These are phyloP conservation scores for Mustela lutreola DNA, from an alignment of 2,113 vertebrate species.

Conservation along the genomic window DNA sequence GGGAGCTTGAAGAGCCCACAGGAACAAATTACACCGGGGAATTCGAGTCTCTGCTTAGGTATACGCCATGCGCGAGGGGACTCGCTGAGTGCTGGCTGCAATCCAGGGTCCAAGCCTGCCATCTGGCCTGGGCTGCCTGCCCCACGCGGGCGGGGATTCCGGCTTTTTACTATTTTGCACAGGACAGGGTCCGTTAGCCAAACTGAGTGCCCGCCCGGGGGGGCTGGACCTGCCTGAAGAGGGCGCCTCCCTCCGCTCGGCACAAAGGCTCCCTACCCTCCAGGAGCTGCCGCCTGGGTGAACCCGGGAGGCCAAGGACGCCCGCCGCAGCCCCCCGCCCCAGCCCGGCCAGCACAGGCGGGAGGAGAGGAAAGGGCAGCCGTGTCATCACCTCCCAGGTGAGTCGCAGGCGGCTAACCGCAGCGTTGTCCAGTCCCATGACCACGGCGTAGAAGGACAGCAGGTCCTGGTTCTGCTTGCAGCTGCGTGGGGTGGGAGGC, in stretches of 20 bases:
- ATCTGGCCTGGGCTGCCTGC: not conserved
- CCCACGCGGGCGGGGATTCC: not conserved
- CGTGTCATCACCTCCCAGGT: conserved; percentile 93
- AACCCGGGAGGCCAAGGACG: not conserved
- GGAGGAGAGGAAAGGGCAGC: not conserved
- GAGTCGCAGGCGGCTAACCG: conserved; percentile 94
- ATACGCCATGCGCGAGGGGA: not conserved
- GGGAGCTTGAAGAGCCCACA: not conserved
- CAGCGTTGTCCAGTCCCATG: conserved; percentile 96
- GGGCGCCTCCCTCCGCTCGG: not conserved
- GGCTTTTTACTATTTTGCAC: not conserved
- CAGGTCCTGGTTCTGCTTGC: conserved; percentile 98
- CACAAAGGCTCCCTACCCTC: not conserved
- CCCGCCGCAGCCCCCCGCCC: too few relatives aligned
- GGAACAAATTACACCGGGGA: not conserved
- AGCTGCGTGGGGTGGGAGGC: conserved; percentile 85
- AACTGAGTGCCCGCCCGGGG: not conserved
- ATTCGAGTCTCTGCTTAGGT: not conserved
- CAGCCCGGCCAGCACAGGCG: not conserved
- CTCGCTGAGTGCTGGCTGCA: not conserved
- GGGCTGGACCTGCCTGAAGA: conserved; percentile 14
- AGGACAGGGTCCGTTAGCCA: not conserved
- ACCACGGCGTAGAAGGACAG: conserved; percentile 96
- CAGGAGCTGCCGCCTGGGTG: rapidly evolving
- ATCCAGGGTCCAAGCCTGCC: not conserved